phyloP scores from a whole-genome alignment of 2,888 invertebrate species.

The Drosophila formosana region DNA sequence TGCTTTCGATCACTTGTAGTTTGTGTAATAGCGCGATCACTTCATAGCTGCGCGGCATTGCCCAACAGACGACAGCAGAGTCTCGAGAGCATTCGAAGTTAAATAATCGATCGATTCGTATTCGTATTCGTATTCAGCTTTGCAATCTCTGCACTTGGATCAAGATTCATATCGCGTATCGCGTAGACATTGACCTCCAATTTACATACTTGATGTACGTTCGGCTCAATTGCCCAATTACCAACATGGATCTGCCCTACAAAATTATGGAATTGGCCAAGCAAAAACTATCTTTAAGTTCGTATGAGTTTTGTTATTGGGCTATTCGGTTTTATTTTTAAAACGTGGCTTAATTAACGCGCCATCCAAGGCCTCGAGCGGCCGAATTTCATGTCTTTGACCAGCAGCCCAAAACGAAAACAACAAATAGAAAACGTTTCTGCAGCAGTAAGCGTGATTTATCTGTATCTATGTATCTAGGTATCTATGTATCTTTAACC shows the following conservation, averaged over 20 bases:
- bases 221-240: slow-evolving; percentile 48
- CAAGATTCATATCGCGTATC: slow-evolving; percentile 18
- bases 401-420: slow-evolving; percentile 39
- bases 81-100: slow-evolving; percentile 2
- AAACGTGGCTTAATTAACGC: slow-evolving; percentile 43
- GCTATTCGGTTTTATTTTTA: neutral
- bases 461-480: slow-evolving; percentile 5
- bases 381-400: slow-evolving; percentile 35
- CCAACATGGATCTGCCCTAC: slow-evolving; percentile 20
- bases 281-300: slow-evolving; percentile 1
- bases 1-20: neutral
- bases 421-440: slow-evolving; percentile 29
- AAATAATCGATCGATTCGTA: slow-evolving; percentile 13
- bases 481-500: slow-evolving; percentile 10
- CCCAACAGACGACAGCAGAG: neutral
- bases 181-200: slow-evolving; percentile 38
- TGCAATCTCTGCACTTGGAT: slow-evolving; percentile 25
- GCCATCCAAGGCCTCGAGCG: slow-evolving; percentile 38
- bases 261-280: slow-evolving; percentile 9
- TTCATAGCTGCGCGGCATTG: neutral
- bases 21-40: neutral
- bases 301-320: slow-evolving; percentile 21
- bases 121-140: slow-evolving; percentile 1
- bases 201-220: slow-evolving; percentile 25
- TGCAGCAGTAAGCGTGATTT: neutral